phyloP scores from a whole-genome alignment of 2,888 invertebrate species.

The Tinea trinotella region DNA sequence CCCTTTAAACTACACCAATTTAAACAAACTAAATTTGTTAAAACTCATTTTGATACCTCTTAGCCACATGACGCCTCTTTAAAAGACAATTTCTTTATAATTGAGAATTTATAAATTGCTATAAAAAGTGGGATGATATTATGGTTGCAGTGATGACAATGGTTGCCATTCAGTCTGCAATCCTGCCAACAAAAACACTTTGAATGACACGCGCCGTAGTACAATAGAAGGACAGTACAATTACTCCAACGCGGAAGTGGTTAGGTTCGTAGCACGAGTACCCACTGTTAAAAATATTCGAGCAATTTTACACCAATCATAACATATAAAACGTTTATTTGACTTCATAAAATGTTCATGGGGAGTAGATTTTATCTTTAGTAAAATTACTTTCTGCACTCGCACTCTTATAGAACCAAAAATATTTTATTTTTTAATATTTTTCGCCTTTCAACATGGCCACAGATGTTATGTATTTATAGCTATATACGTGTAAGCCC shows the following conservation, averaged over 20 bases:
- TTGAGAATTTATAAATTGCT: slow-evolving; percentile 7
- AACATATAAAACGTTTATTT: slow-evolving; percentile 47
- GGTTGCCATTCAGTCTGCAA: slow-evolving; percentile 1
- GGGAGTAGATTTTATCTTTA: no score
- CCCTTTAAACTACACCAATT: slow-evolving; percentile 66
- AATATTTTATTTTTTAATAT: no score
- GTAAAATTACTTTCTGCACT: no score
- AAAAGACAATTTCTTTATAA: slow-evolving; percentile 47
- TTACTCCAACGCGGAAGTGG: slow-evolving; percentile 42
- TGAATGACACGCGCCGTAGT: slow-evolving; percentile 47
- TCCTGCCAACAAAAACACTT: slow-evolving; percentile 44
- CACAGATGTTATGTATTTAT: background rate
- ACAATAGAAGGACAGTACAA: slow-evolving; percentile 44
- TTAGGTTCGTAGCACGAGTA: slow-evolving; percentile 25
- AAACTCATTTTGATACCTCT: slow-evolving; percentile 45
- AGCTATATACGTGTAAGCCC: background rate
- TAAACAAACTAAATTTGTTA: slow-evolving; percentile 55
- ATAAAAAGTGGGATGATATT: slow-evolving; percentile 14
- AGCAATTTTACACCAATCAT: slow-evolving; percentile 35
- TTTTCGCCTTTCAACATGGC: no score
- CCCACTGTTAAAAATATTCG: slow-evolving; percentile 5
- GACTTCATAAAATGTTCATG: background rate
- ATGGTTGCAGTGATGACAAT: slow-evolving; percentile 10
- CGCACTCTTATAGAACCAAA: no score
- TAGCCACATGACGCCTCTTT: slow-evolving; percentile 56